phyloP scores from a whole-genome alignment of 2,888 invertebrate genomes.

The Vesta saturnalis region DNA sequence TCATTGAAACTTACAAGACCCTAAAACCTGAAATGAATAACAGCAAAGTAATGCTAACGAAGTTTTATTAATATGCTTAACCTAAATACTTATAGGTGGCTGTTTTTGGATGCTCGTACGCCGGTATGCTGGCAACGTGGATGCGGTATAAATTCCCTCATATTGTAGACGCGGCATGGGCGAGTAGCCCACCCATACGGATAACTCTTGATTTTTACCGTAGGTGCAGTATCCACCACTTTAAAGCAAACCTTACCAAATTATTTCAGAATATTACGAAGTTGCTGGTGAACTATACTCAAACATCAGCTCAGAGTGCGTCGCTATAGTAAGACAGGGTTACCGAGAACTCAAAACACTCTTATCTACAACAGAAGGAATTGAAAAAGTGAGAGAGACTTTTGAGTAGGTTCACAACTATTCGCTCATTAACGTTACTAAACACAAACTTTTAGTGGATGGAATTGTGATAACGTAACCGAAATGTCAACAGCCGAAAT shows the following conservation, averaged over 20 bases:
- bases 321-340: slow-evolving; percentile 59
- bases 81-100: slow-evolving; percentile 44
- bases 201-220: neutral
- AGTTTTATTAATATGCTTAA: neutral
- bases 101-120: slow-evolving; percentile 70
- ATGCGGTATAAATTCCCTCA: slow-evolving; percentile 68
- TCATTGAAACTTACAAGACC: slow-evolving; percentile 52
- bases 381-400: slow-evolving; percentile 56
- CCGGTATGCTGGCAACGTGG: slow-evolving; percentile 71
- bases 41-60: slow-evolving; percentile 56
- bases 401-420: slow-evolving; percentile 61
- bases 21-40: slow-evolving; percentile 53
- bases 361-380: slow-evolving; percentile 54
- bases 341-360: slow-evolving; percentile 56
- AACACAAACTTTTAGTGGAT: slow-evolving; percentile 22
- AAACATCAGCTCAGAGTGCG: slow-evolving; percentile 58
- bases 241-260: neutral
- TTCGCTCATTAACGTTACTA: too few species aligned
- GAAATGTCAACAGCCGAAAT: slow-evolving; percentile 16
- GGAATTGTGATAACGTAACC: slow-evolving; percentile 21
- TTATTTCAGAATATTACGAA: neutral
- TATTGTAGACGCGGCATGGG: slow-evolving; percentile 66
- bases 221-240: neutral
- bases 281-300: slow-evolving; percentile 62
- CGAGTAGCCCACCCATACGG: slow-evolving; percentile 66